Evolutionary conservation across 2,888 invertebrate genomes (phyloP).

Genomic region (Melanophora roralis): DNA sequence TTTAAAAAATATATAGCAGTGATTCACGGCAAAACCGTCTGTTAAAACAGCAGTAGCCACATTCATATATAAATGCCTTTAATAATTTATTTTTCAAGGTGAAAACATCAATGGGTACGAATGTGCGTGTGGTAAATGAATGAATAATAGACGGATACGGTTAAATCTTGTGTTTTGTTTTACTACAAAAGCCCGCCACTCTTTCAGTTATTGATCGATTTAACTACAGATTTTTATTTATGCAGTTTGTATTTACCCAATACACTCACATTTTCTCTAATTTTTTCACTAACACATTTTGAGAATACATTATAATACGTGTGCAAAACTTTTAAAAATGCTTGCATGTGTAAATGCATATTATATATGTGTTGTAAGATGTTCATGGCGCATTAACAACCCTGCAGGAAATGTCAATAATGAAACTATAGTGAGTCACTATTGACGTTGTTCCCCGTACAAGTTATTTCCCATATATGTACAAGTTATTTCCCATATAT

Average conservation of each 20-base stretch:
- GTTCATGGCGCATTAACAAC: not conserved
- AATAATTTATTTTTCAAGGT: conserved; percentile 10
- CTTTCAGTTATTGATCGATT: conserved; percentile 2
- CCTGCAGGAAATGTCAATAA: too few species aligned
- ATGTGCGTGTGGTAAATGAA: not conserved
- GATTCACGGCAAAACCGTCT: not conserved
- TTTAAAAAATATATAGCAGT: conserved; percentile 12
- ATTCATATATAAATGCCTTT: conserved; percentile 4
- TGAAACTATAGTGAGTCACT: too few species aligned
- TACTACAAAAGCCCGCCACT: not conserved
- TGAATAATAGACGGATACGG: not conserved
- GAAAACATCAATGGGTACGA: not conserved
- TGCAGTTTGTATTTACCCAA: too few species aligned
- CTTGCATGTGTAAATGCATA: too few species aligned
- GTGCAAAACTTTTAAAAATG: too few species aligned
- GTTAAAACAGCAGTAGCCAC: not conserved
- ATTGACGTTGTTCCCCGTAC: too few species aligned
- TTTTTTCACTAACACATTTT: too few species aligned
- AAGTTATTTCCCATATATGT: too few species aligned
- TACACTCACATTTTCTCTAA: too few species aligned
- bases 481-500: too few species aligned
- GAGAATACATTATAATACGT: too few species aligned
- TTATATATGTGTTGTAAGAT: conserved; percentile 20
- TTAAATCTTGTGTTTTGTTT: not conserved
- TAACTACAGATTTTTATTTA: too few species aligned